Conservation (phyloP, 2,113 vertebrate species). For the Macquaria australasica region DNA sequence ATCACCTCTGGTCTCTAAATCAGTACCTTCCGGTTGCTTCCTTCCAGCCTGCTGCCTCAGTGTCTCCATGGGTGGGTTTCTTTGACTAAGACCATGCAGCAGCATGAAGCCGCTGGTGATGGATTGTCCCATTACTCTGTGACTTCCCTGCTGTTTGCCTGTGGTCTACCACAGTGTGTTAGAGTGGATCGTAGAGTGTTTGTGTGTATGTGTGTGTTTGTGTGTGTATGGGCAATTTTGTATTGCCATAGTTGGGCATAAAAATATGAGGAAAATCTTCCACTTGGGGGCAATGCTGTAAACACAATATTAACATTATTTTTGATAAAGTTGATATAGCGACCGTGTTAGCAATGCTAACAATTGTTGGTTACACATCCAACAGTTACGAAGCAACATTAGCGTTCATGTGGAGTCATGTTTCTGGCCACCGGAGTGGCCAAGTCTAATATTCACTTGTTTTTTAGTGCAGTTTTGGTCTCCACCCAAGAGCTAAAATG, state of each 20-base stretch:
- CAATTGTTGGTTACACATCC: no score
- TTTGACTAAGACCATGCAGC: slow-evolving; percentile 72
- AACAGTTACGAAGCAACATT: no score
- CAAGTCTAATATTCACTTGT: no score
- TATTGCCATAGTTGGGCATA: background rate
- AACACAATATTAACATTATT: no score
- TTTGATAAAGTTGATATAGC: no score
- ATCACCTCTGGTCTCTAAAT: slow-evolving; percentile 68
- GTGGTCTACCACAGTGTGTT: slow-evolving; percentile 66
- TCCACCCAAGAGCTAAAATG: no score
- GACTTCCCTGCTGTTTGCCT: slow-evolving; percentile 75
- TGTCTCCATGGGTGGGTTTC: slow-evolving; percentile 65
- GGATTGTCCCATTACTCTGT: slow-evolving; percentile 81
- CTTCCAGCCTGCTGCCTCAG: slow-evolving; percentile 46
- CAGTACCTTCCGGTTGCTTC: slow-evolving; percentile 50
- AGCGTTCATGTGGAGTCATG: no score
- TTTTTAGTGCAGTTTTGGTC: no score
- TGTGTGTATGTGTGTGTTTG: slow-evolving; percentile 10
- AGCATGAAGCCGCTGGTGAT: slow-evolving; percentile 72
- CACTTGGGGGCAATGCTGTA: no score
- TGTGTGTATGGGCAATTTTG: slow-evolving; percentile 4
- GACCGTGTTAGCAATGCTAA: no score
- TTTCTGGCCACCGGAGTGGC: no score
- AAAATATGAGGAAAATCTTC: background rate
- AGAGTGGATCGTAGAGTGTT: slow-evolving; percentile 56